Base-by-base conservation (phyloP, 2,797 vertebrate genomes). In the Cuniculus paca region DNA sequence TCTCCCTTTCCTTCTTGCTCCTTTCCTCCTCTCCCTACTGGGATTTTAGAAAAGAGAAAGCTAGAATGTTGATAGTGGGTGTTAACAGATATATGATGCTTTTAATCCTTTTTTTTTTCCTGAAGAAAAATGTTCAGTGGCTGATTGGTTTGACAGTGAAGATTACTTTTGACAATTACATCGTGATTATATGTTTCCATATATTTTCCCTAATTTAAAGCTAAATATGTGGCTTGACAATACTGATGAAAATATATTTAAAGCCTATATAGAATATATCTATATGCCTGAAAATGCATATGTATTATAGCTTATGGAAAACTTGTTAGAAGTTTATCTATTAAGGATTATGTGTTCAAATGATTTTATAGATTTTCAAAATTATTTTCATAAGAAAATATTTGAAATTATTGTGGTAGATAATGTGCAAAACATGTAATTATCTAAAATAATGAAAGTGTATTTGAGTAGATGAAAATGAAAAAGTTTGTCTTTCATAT, bases 231-330 rank as follows among this genome's bases (percentile, higher is more conserved):
- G 3, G 2, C 48, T 82, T 63, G 65, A 88, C 42, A 88, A 2
- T 42, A 54, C 48, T 95, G 45, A 52, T 80, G 74, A 85, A 65
- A 86, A n/a, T 91, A 39, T 39, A 90, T 92, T 93, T 94, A 58
- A 95, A 80, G 6, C 45, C 74, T 19, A 63, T 75, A 19, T 9
- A 83, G 12, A 13, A 11, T 65, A 13, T 65, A 65, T 65, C 34
- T 63, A 16, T 34, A 60, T 61, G 12, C 26, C 31, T 31, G 56
- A 60, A 80, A 88, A 90, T 93, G 52, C 34, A 22, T 0, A 12
- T 28, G 24, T 93, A 60, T 89, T 95, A 84, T 52, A 79, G 26
- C 11, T 84, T 36, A 28, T 34, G 19, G 26, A 79, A 80, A 39
- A 80, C 58, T 58, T 77, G 11, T 91, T 93, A 45, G 2, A 90